Evolutionary conservation across 2,113 vertebrate genomes (phyloP).

Genomic region (Pteropus alecto): DNA sequence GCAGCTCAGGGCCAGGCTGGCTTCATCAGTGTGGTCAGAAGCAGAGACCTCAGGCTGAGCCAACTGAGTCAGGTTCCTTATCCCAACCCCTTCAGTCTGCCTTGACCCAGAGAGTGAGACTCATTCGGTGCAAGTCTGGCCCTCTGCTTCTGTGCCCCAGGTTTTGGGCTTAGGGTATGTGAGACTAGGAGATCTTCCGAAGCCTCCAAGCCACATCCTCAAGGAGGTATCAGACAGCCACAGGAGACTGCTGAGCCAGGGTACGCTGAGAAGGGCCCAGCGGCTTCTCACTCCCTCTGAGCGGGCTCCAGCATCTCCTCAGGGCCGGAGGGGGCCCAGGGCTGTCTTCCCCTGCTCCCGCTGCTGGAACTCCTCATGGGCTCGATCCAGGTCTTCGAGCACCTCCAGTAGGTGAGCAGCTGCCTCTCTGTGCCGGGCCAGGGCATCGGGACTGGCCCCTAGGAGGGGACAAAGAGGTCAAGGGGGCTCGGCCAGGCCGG

Average conservation of each 20-base stretch:
- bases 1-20: background rate
- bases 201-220: background rate
- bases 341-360: conserved; percentile 79
- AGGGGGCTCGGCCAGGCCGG: background rate
- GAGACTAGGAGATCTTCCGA: background rate
- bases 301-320: background rate
- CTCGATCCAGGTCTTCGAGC: conserved; percentile 86
- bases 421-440: conserved; percentile 65
- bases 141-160: background rate
- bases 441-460: conserved; percentile 57
- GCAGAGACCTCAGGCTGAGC: background rate
- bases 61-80: background rate
- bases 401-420: conserved; percentile 83
- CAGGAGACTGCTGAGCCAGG: background rate
- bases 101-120: background rate
- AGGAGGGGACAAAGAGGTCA: background rate
- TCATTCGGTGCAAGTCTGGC: background rate
- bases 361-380: conserved; percentile 85
- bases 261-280: accelerated
- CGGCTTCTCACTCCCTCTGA: background rate
- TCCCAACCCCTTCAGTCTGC: background rate
- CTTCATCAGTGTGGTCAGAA: accelerated
- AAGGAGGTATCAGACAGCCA: background rate
- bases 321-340: conserved; percentile 74
- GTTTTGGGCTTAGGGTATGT: background rate